Evolutionary conservation across 2,888 invertebrate species (phyloP).

Genomic region (Ophonus ardosiacus): DNA sequence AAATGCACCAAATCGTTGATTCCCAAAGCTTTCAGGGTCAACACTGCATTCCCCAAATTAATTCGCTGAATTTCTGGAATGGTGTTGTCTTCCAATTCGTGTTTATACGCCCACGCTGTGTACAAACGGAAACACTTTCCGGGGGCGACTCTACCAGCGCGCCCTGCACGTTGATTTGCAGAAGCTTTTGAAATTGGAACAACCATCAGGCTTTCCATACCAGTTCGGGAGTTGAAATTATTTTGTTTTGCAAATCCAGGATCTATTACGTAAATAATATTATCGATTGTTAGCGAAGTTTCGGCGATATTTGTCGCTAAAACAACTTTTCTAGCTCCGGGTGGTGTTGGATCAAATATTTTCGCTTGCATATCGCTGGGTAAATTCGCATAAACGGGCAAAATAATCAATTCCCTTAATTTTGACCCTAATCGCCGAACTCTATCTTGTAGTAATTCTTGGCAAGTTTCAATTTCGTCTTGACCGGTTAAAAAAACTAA

Average conservation of each 20-base stretch:
- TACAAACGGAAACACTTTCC: constrained; percentile 99
- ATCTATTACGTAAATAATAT: constrained; percentile 99
- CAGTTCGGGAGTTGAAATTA: constrained; percentile 97
- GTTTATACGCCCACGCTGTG: constrained; percentile 98
- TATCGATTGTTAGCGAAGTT: constrained; percentile 99
- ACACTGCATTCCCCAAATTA: constrained; percentile 97
- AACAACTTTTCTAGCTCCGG: constrained; percentile 96
- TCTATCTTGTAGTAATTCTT: constrained; percentile 93
- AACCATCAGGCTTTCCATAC: constrained; percentile 98
- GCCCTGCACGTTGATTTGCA: constrained; percentile 97
- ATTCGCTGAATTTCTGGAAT: constrained; percentile 99
- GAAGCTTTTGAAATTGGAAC: constrained; percentile 99
- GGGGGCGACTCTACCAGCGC: constrained; percentile 96
- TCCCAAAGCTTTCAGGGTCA: constrained; percentile 96
- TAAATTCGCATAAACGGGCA: constrained; percentile 98
- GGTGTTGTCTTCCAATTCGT: constrained; percentile 98
- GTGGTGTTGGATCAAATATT: constrained; percentile 98
- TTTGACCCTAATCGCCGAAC: constrained; percentile 94
- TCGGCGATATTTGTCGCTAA: constrained; percentile 99
- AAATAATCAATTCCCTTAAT: constrained; percentile 92
- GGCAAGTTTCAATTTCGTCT: constrained; percentile 94
- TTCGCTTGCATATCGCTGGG: constrained; percentile 99
- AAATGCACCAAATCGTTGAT: constrained; percentile 99
- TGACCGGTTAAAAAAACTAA: constrained; percentile 97
- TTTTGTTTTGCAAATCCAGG: constrained; percentile 99